phyloP scores from a whole-genome alignment of 2,888 invertebrate genomes.

The Calameuta filiformis region DNA sequence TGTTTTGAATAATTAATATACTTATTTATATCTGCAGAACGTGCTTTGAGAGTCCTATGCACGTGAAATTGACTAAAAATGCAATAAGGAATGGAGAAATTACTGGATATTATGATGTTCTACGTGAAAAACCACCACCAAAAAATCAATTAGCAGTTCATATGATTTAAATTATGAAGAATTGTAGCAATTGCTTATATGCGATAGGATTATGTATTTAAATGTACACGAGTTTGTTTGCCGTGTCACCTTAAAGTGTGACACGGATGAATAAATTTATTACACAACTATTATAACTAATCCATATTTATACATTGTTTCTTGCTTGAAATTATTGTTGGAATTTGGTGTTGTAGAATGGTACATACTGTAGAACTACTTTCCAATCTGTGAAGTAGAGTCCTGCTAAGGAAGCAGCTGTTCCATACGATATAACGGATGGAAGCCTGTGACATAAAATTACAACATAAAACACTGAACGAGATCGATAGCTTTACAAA shows the following conservation, averaged over 20 bases:
- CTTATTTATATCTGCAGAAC: too few relatives aligned
- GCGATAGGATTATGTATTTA: background rate
- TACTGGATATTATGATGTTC: too few relatives aligned
- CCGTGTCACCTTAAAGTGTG: background rate
- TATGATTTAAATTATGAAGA: too few relatives aligned
- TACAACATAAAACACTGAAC: background rate
- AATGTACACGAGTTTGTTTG: background rate
- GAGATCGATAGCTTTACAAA: too few relatives aligned
- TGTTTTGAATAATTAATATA: too few relatives aligned
- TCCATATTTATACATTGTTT: background rate
- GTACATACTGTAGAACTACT: constrained; percentile 76
- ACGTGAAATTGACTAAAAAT: too few relatives aligned
- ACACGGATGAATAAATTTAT: background rate
- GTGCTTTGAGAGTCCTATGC: too few relatives aligned
- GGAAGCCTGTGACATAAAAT: constrained; percentile 67
- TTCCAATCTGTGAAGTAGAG: constrained; percentile 87
- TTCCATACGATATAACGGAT: constrained; percentile 75
- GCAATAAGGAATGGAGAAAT: too few relatives aligned
- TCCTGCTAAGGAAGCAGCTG: constrained; percentile 71
- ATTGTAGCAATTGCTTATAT: too few relatives aligned
- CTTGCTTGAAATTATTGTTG: background rate
- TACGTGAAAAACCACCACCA: too few relatives aligned
- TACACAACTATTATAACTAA: background rate
- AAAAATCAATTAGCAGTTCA: too few relatives aligned
- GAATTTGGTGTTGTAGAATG: constrained; percentile 82